These are phyloP conservation scores for Copidosoma floridanum DNA, from an alignment of 1,140 invertebrate species.

Conservation along the genomic window DNA sequence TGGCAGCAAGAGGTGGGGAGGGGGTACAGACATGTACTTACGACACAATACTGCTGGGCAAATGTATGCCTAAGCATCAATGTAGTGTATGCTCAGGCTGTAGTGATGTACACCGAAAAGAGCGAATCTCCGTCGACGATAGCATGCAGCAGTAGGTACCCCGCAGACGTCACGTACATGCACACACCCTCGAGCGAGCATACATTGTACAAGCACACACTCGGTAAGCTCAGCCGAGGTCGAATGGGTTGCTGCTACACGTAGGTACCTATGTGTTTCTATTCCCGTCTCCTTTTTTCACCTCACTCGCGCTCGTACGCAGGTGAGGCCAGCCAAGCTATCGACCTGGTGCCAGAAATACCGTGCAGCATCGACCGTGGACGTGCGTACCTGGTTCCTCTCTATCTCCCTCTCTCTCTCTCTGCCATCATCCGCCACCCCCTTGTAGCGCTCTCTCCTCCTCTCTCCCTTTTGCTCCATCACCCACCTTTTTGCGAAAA, in stretches of 20 bases:
- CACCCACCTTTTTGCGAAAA: neutral
- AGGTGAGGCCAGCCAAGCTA: constrained; percentile 51
- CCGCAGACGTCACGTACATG: neutral
- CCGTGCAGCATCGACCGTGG: constrained; percentile 55
- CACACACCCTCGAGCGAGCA: neutral
- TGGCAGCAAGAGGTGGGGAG: too few species aligned
- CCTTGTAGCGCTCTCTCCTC: neutral
- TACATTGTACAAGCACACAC: neutral
- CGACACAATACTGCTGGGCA: too few species aligned
- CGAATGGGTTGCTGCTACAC: neutral
- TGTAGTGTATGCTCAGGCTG: too few species aligned
- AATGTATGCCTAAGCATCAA: too few species aligned
- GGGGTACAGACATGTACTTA: too few species aligned
- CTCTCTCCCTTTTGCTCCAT: neutral
- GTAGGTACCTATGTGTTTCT: neutral
- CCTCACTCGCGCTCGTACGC: constrained; percentile 20
- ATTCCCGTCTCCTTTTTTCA: constrained; percentile 3
- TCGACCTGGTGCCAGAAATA: constrained; percentile 57
- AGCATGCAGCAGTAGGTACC: too few species aligned
- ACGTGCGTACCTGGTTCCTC: constrained; percentile 32
- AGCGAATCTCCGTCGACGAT: too few species aligned
- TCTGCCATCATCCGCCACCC: constrained; percentile 15
- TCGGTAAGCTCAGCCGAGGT: constrained; percentile 2
- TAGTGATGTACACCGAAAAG: too few species aligned
- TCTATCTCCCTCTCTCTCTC: constrained; percentile 5